Percentiles rank a stretch among this genome's conserved stretches.
phyloP scores from a whole-genome alignment of 2,113 vertebrate species.

The Pedionomus torquatus region DNA sequence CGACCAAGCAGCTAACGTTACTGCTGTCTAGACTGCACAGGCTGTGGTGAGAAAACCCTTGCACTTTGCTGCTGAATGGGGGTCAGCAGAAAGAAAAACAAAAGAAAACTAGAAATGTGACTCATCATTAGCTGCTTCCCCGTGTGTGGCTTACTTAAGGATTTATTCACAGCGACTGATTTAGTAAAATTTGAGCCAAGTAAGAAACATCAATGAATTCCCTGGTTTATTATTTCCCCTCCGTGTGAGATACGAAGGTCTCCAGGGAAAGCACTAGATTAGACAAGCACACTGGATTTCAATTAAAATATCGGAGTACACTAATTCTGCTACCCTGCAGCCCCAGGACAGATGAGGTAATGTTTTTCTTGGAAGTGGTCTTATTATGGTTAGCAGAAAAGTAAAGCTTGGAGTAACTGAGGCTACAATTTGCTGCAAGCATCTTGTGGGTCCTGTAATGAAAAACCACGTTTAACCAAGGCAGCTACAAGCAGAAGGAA shows the following conservation, averaged over 20 bases:
- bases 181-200: slow-evolving; percentile 67
- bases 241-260: slow-evolving; percentile 39
- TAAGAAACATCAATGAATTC: slow-evolving; percentile 61
- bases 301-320: slow-evolving; percentile 52
- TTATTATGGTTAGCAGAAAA: slow-evolving; percentile 61
- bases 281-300: slow-evolving; percentile 52
- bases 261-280: slow-evolving; percentile 57
- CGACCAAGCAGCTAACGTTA: slow-evolving; percentile 5
- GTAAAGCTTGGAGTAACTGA: slow-evolving; percentile 38
- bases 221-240: slow-evolving; percentile 57
- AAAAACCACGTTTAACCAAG: slow-evolving; percentile 43
- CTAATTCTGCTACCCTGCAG: slow-evolving; percentile 46
- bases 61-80: slow-evolving; percentile 71
- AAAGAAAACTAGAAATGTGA: slow-evolving; percentile 73
- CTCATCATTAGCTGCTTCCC: slow-evolving; percentile 74
- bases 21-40: slow-evolving; percentile 8
- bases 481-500: slow-evolving; percentile 58
- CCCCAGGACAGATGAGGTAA: slow-evolving; percentile 61
- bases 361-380: slow-evolving; percentile 65
- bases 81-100: slow-evolving; percentile 81
- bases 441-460: neutral
- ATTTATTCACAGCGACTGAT: slow-evolving; percentile 77
- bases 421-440: slow-evolving; percentile 41
- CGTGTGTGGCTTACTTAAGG: slow-evolving; percentile 62
- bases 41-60: slow-evolving; percentile 42